These are phyloP conservation scores for Asbolus verrucosus DNA, from an alignment of 1,140 invertebrate species.

Conservation along the genomic window DNA sequence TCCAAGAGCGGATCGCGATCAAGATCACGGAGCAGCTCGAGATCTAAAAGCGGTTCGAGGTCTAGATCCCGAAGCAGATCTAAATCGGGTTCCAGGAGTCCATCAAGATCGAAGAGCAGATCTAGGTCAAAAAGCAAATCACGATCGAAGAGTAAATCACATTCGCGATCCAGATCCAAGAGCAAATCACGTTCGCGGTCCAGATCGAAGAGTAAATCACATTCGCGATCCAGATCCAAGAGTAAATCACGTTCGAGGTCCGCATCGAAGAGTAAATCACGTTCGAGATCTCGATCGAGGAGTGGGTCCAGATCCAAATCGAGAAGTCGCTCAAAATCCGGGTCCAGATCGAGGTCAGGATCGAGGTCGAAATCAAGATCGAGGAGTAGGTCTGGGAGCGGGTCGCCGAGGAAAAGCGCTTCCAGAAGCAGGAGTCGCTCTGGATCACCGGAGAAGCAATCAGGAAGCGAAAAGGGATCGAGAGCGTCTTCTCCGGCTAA, in stretches of 20 bases:
- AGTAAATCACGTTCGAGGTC: too few relatives aligned
- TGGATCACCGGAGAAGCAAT: constrained; percentile 68
- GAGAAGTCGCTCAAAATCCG: constrained; percentile 56
- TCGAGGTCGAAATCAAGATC: constrained; percentile 25
- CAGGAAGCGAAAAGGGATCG: constrained; percentile 66
- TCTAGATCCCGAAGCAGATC: constrained; percentile 53
- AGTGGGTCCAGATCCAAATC: too few relatives aligned
- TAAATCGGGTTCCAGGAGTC: constrained; percentile 49
- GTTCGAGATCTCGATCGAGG: constrained; percentile 54
- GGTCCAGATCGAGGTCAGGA: constrained; percentile 53
- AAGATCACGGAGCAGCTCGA: constrained; percentile 56
- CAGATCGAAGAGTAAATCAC: constrained; percentile 54
- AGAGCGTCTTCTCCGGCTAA: constrained; percentile 36
- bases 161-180: constrained; percentile 50
- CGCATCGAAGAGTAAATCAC: too few relatives aligned
- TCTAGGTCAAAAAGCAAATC: constrained; percentile 14
- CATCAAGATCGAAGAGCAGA: constrained; percentile 59
- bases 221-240: constrained; percentile 37
- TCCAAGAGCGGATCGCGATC: constrained; percentile 54
- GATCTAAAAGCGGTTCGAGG: constrained; percentile 48
- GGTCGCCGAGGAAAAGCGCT: constrained; percentile 47
- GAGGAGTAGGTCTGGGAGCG: constrained; percentile 61
- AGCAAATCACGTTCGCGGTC: constrained; percentile 51
- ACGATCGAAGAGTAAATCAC: neutral
- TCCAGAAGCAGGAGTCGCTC: constrained; percentile 53